Evolutionary conservation across 2,888 invertebrate species (phyloP), one percentile per base, ranked within the genome.

Genomic region (Chrysotoxum bicinctum): DNA sequence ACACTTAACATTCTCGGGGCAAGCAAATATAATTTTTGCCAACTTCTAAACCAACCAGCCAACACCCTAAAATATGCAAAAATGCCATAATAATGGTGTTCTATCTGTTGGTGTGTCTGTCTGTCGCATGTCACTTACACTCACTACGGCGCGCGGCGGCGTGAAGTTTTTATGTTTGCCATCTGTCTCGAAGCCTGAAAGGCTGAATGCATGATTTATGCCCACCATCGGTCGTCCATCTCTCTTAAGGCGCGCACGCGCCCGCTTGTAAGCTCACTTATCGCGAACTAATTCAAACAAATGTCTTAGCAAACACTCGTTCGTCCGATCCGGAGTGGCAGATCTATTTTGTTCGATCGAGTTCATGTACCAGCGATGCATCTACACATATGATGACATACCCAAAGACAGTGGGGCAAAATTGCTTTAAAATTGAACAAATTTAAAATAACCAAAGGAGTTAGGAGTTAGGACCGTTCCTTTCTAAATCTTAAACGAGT

Each of bases 251-350:
- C 21, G 54, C 19, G 58, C 35, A 19, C 14, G 37, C 19, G 58
- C 35, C 56, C 37, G 52, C 50, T 48, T 62, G 40, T 62, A 40
- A 48, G 64, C 50, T 32, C 78, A 74, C 79, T 78, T 69, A 74
- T 64, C 26, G 74, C 81, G 70, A 40, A 85, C 73, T 81, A 85
- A 85, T 85, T 85, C 76, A 85, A 85, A 81, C 81, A 85, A 81
- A 85, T 73, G 73, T 81, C 62, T 81, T 52, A 32, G 84, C 56
- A 72, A 81, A 75, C 62, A 69, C 54, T 73, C 78, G 45, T 68
- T 16, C 56, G 32, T 30, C 19, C 10, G 50, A 50, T 32, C 14
- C 43, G 30, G 35, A 32, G 26, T 48, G 35, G 19, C 62, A 54
- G 37, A 56, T 30, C 45, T 23, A 16, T 54, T 66, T 69, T 54